Evolutionary conservation across 2,797 vertebrate species (phyloP).

Genomic region (Austrolebias charrua): DNA sequence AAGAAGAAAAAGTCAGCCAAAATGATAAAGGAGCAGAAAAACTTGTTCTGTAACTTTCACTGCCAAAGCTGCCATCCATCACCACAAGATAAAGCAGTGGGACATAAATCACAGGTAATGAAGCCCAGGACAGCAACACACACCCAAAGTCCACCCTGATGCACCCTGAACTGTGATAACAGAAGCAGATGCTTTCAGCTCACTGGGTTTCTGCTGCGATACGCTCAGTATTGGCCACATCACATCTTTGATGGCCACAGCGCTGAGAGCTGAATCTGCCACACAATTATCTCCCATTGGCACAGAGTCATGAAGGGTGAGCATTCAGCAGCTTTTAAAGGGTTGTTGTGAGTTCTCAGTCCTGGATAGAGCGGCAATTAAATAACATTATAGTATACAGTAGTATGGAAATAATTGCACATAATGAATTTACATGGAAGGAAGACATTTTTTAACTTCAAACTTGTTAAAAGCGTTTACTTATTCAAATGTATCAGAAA

Average conservation of each 20-base stretch:
- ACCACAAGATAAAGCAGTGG: not conserved
- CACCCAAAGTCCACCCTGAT: not conserved
- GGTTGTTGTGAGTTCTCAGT: not conserved
- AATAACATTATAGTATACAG: no score
- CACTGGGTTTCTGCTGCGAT: conserved; percentile 19
- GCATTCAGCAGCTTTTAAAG: not conserved
- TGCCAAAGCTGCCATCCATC: not conserved
- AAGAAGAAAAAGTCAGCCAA: not conserved
- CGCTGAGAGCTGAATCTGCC: not conserved
- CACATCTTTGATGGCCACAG: not conserved
- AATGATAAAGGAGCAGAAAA: not conserved
- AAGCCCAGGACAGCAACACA: not conserved
- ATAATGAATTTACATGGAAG: no score
- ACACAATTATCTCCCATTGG: not conserved
- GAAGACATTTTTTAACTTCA: no score
- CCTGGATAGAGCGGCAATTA: not conserved
- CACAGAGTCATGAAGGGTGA: not conserved
- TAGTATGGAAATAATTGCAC: no score
- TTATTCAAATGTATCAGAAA: no score
- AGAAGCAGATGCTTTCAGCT: conserved; percentile 18
- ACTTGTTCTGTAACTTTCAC: conserved; percentile 1
- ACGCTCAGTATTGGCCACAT: not conserved
- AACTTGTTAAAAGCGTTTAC: no score
- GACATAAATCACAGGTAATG: conserved; percentile 7
- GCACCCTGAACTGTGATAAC: conserved; percentile 11